Evolutionary conservation across 2,113 vertebrate species (phyloP), one percentile per base, ranked within the genome.

Genomic region (Rallus limicola): DNA sequence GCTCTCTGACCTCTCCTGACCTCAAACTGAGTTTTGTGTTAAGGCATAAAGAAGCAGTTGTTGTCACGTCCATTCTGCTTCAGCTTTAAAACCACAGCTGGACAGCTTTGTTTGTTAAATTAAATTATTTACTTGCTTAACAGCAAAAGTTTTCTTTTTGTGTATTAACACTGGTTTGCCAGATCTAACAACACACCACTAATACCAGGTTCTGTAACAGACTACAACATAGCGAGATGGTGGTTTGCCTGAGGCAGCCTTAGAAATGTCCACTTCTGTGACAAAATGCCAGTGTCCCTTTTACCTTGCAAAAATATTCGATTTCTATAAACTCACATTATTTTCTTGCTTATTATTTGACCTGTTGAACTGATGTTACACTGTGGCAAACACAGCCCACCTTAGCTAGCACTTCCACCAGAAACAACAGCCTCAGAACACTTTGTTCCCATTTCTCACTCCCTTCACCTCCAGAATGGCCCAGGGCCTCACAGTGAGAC

Each of bases 61-160:
- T 3, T 79, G 83, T 38, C 53, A 63, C 4, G 10, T 29, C 21
- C 46, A 63, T 40, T 67, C 46, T 71, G 74, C 78, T 92, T 94
- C 70, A 91, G 50, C 56, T 87, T 84, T 84, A 58, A 65, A 91
- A 67, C 33, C 70, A 11, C n/a, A 77, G 40, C 21, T 83, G 26
- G 21, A 40, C n/a, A 91, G 33, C 33, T 59, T 59, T 75, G 18
- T 36, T 90, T 79, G 38, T 44, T 83, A 86, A 84, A 90, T 59
- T n/a, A 68, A 18, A 77, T 62, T 50, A 62, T n/a, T 56, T 76
- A 88, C 53, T 78, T 67, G 26, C 55, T 88, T 75, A 84, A 87
- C 33, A 55, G 62, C 38, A 60, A 56, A 82, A 25, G 16, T 70
- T 71, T 92, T 59, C 28, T 62, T 24, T n/a, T 70, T 19, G 24